Evolutionary conservation across 2,113 vertebrate genomes (phyloP).

Genomic region (Tichodroma muraria): DNA sequence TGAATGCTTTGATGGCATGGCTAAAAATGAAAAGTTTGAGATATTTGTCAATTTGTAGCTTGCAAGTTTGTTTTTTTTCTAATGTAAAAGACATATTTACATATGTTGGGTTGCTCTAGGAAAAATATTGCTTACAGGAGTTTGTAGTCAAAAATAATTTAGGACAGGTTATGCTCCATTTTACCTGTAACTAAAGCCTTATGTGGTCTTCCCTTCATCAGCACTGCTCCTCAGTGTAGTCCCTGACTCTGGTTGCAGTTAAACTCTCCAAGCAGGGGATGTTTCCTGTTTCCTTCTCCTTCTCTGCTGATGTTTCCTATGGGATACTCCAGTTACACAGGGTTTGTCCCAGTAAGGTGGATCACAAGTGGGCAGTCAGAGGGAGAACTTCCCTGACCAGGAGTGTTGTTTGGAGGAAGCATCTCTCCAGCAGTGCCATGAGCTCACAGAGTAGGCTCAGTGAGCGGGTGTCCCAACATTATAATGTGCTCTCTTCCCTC

Average conservation of each 20-base stretch:
- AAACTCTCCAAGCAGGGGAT: background rate
- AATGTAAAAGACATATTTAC: background rate
- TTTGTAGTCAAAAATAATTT: background rate
- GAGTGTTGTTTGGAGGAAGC: background rate
- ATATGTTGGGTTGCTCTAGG: too few species aligned
- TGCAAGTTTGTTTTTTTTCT: background rate
- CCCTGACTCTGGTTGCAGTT: background rate
- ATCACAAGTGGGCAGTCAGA: background rate
- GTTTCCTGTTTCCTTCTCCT: background rate
- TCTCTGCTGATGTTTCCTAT: background rate
- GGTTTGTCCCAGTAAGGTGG: background rate
- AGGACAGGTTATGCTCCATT: background rate
- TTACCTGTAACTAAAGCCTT: background rate
- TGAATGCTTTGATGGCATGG: background rate
- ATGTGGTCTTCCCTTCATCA: background rate
- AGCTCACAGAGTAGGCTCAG: background rate
- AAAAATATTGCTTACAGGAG: background rate
- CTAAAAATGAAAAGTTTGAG: background rate
- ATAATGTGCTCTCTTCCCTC: rapidly evolving
- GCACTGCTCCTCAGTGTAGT: background rate
- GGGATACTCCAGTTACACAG: background rate
- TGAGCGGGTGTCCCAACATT: background rate
- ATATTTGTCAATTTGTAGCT: background rate
- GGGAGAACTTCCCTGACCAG: background rate
- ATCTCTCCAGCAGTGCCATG: background rate